Evolutionary conservation across 1,140 invertebrate genomes (phyloP), one percentile per base, ranked within the genome.

Genomic region (Rhyacophila brunnea): DNA sequence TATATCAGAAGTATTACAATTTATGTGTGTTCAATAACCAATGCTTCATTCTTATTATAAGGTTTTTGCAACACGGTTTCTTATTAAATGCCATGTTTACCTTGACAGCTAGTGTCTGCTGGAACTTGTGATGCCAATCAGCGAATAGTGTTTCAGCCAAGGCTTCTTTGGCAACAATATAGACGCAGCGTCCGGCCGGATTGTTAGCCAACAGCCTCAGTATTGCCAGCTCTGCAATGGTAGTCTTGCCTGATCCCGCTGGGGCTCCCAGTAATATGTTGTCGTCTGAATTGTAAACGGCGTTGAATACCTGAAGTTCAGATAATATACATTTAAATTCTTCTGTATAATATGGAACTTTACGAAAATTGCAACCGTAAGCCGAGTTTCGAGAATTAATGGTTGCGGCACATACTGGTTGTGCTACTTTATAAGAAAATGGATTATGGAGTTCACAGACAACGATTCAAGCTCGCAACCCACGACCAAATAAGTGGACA

Each of bases 181-280:
- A 99, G 0, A 99, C 96, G 71, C 93, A 97, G 14, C 89, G 78
- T 1, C 85, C 87, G 44, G 85, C 73, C 3, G 83, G 67, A 74
- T 87, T 87, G 58, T 88, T 84, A 2, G 89, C 84, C 49, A 99
- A 86, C 64, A 98, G 79, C 52, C 97, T 80, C 32, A 99, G 81
- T 23, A 99, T 88, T 0, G 96, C 96, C 76, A 99, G 96, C 74
- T 99, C 98, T 0, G 95, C 96, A 55, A 97, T 93, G 1, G 96
- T 90, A 0, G 95, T 96, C 78, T 99, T 99, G 0, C 96, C 96
- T 1, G 94, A 96, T 0, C 97, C 97, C 10, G 95, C 94, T 1
- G 98, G 97, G 0, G 98, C 96, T 6, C 96, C 97, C 57, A 99
- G 88, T 73, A 99, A 98, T 1, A 99, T 92, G 77, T 99, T 99